Conservation (phyloP, 2,888 invertebrate species). For the Mesorhabditis sp. region DNA sequence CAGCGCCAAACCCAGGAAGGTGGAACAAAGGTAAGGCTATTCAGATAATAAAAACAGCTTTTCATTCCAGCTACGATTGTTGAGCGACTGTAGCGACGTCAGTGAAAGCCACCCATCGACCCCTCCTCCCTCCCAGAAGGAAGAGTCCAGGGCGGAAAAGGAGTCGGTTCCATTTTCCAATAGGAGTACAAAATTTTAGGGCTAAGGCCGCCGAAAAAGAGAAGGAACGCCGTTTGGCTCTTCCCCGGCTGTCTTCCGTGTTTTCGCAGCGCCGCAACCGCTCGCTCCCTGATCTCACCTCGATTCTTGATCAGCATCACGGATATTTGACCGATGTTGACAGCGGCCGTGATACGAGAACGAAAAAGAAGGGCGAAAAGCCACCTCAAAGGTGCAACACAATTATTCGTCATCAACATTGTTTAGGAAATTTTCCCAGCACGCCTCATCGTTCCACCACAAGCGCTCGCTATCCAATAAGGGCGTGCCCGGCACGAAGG, state of each 20-base stretch:
- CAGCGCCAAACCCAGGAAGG: not conserved
- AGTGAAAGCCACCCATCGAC: conserved; percentile 13
- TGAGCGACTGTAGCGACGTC: conserved; percentile 14
- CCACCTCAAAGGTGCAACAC: conserved; percentile 8
- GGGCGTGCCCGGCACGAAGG: conserved; percentile 19
- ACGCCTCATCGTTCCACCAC: conserved; percentile 21
- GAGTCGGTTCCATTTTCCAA: not conserved
- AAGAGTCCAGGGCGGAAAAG: conserved; percentile 15
- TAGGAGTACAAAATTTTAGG: not conserved
- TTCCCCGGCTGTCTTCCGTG: conserved; percentile 48
- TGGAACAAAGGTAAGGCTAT: not conserved
- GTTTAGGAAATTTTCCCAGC: conserved; percentile 11
- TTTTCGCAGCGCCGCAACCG: conserved; percentile 42
- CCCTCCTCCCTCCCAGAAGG: conserved; percentile 11
- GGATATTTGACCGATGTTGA: conserved; percentile 12
- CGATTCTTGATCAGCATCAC: conserved; percentile 10
- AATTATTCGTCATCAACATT: not conserved
- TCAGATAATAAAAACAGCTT: not conserved
- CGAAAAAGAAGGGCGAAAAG: not conserved
- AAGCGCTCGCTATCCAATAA: conserved; percentile 23
- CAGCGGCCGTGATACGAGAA: conserved; percentile 7
- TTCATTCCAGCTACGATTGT: conserved; percentile 11
- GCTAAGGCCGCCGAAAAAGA: conserved; percentile 5
- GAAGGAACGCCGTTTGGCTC: conserved; percentile 16
- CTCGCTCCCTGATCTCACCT: conserved; percentile 49